These are phyloP conservation scores for Acanthosepion lycidas DNA, from an alignment of 2,888 invertebrate species.

Conservation along the genomic window DNA sequence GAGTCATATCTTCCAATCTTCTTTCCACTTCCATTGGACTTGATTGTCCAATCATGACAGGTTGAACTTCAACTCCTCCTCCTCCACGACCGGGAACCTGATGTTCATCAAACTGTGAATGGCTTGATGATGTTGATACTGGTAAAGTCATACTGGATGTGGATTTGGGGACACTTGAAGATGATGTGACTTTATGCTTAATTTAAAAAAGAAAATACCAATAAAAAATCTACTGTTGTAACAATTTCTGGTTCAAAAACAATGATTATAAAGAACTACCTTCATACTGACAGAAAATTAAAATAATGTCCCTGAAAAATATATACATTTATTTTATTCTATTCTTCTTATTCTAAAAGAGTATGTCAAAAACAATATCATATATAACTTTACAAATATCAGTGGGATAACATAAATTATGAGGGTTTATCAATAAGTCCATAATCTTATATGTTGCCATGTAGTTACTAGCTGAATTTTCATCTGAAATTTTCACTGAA, in stretches of 20 bases:
- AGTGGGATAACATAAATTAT: too few relatives aligned
- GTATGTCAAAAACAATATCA: too few relatives aligned
- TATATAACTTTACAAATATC: too few relatives aligned
- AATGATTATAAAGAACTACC: too few relatives aligned
- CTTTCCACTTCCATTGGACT: slow-evolving; percentile 67
- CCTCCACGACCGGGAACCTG: slow-evolving; percentile 44
- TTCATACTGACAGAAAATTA: background rate
- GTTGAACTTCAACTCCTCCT: slow-evolving; percentile 52
- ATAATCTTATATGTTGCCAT: too few relatives aligned
- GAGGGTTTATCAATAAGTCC: too few relatives aligned
- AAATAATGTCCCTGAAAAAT: background rate
- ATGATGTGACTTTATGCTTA: slow-evolving; percentile 62
- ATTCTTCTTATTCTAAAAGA: too few relatives aligned
- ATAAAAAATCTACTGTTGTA: background rate
- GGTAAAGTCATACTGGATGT: slow-evolving; percentile 72
- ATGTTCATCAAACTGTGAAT: slow-evolving; percentile 70
- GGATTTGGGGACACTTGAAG: slow-evolving; percentile 71
- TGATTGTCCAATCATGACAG: slow-evolving; percentile 49
- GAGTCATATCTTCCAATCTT: slow-evolving; percentile 69
- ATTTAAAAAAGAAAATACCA: background rate
- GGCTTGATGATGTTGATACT: slow-evolving; percentile 71
- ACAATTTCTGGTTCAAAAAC: background rate
- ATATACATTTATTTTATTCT: background rate
- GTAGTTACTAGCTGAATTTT: too few relatives aligned
- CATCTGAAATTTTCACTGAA: too few relatives aligned